Percentiles rank a stretch among this genome's conserved stretches.
These are phyloP conservation scores for Parazoanthus atlanticus DNA, from an alignment of 92 coral and sea anemone genomes.

Conservation along the genomic window DNA sequence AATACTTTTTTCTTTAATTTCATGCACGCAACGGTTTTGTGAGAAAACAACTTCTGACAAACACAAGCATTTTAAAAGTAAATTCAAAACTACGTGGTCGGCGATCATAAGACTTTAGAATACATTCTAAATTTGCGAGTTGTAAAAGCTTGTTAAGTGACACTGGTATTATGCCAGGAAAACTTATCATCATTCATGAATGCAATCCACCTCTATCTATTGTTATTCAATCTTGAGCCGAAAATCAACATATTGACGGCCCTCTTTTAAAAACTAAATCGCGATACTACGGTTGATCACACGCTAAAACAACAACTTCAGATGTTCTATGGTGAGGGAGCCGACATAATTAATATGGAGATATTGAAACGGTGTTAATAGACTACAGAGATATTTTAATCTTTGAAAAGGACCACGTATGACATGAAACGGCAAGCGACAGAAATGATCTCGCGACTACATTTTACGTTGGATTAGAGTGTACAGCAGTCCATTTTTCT, in stretches of 20 bases:
- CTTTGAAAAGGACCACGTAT: no score
- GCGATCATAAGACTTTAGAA: background rate
- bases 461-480: no score
- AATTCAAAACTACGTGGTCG: background rate
- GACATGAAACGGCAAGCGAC: no score
- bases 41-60: background rate
- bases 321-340: background rate
- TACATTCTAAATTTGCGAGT: background rate
- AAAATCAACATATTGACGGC: background rate
- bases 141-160: background rate
- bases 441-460: no score
- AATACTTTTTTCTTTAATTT: no score
- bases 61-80: background rate
- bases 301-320: background rate
- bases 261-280: background rate
- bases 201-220: background rate
- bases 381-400: no score
- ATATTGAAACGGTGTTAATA: no score
- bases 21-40: background rate
- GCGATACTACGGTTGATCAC: background rate
- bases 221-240: background rate
- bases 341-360: background rate
- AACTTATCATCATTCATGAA: background rate
- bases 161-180: background rate
- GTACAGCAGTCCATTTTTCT: no score